phyloP scores from a whole-genome alignment of 2,888 invertebrate species.

The Rotaria sp. region DNA sequence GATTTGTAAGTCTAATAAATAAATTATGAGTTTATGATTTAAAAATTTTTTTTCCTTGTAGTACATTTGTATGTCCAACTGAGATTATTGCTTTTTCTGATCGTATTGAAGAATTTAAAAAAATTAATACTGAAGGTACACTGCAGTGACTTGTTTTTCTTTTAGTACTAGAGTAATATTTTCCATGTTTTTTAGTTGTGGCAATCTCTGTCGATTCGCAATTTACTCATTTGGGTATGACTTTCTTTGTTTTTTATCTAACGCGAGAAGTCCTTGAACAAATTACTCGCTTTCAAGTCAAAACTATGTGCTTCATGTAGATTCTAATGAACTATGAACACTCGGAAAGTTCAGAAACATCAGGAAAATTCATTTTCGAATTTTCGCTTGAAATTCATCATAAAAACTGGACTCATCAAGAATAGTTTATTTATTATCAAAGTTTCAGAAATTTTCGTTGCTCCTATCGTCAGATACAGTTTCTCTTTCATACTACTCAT shows the following conservation, averaged over 20 bases:
- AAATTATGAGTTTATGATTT: neutral
- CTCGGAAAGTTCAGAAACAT: no score
- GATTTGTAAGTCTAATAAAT: neutral
- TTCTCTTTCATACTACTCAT: no score
- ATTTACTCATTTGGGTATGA: constrained; percentile 37
- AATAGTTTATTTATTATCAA: no score
- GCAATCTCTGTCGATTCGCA: constrained; percentile 35
- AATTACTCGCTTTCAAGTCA: no score
- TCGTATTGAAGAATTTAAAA: constrained; percentile 65
- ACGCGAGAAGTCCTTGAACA: no score
- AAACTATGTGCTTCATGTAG: no score
- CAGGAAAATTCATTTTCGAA: no score
- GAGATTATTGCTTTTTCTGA: constrained; percentile 89
- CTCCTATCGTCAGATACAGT: no score
- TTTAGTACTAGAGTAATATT: neutral
- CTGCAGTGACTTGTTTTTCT: neutral
- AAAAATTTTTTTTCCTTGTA: neutral
- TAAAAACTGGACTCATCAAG: no score
- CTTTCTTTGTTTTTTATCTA: neutral
- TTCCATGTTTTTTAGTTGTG: constrained; percentile 29
- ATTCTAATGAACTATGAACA: no score
- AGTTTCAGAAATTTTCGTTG: no score
- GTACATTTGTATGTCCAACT: constrained; percentile 81
- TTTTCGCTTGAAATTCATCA: no score
- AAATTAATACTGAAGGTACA: constrained; percentile 62